Base-by-base conservation (phyloP, 2,113 vertebrate genomes). In the Gallinago jamesoni region DNA sequence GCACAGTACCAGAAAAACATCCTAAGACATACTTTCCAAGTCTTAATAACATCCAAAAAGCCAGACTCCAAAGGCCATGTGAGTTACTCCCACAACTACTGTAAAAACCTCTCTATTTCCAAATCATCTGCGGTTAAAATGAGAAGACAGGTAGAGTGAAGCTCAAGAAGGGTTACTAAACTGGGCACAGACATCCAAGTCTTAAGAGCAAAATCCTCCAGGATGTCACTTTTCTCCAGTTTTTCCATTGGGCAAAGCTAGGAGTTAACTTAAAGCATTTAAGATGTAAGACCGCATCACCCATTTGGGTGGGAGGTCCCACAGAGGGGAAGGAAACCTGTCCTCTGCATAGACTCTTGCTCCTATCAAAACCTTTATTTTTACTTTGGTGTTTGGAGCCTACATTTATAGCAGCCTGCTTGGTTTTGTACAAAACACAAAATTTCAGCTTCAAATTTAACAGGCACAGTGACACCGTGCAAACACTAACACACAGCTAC, bases 371-470 rank as follows among this genome's bases (percentile, higher is more conserved):
- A 60, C 3, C 7, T 39, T n/a, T 8, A 28, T 60, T 68, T 93
- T 63, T 5, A 43, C 14, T 90, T 86, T 28, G 14, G 0, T 17
- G 84, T 88, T 72, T 68, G 12, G 33, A 92, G 31, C 5, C 30
- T 39, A 25, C 14, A 31, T 48, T 73, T 73, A 55, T 8, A 76
- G 47, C 30, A 83, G 37, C 12, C 14, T 0, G 0, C 31, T 55
- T 35, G 33, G 37, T 59, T 94, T 69, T 70, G 11, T 25, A 90
- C 52, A 52, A 84, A 92, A 59, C 27, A 55, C 12, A 77, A 27
- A 25, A 74, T 78, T 88, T 90, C 57, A 76, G 62, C n/a, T 94
- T 91, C 53, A 79, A 37, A 91, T 73, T 84, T 85, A 96, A 83
- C n/a, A 96, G 69, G 47, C 4, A 6, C 22, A 47, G 50, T 80